Evolutionary conservation across 1,140 invertebrate genomes (phyloP).

Genomic region (Papilio polytes): DNA sequence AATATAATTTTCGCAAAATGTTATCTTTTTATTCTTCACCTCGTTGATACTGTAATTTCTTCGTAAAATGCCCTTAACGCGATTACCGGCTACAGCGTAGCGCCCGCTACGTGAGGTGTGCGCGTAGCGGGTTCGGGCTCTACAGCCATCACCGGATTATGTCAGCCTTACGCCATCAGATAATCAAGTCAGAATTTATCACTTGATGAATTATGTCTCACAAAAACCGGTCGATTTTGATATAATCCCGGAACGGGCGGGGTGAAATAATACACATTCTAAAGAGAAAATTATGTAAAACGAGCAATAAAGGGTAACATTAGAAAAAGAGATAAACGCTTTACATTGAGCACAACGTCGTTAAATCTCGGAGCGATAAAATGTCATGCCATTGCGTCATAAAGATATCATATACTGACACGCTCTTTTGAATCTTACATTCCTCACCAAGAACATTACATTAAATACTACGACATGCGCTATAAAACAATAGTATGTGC

Average conservation of each 20-base stretch:
- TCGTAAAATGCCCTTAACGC: not conserved
- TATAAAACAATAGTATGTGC: not conserved
- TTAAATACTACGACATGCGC: not conserved
- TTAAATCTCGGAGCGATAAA: not conserved
- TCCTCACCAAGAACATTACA: not conserved
- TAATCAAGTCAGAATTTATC: constrained; percentile 3
- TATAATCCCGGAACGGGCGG: not conserved
- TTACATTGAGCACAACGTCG: not conserved
- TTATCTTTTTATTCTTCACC: not conserved
- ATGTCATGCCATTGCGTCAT: not conserved
- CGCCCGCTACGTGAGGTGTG: constrained; percentile 2
- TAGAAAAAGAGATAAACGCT: constrained; percentile 10
- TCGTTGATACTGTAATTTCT: not conserved
- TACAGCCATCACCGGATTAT: constrained; percentile 16
- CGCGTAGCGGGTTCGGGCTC: not conserved
- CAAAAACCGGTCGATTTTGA: not conserved
- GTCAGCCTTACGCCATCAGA: not conserved
- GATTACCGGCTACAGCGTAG: not conserved
- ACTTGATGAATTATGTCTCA: not conserved
- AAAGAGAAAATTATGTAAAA: not conserved
- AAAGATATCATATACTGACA: constrained; percentile 4
- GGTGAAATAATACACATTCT: not conserved
- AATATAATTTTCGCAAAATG: not conserved
- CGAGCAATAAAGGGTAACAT: not conserved
- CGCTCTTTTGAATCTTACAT: not conserved